These are phyloP conservation scores for Notothenia coriiceps DNA, from an alignment of 2,113 vertebrate genomes.

Conservation along the genomic window DNA sequence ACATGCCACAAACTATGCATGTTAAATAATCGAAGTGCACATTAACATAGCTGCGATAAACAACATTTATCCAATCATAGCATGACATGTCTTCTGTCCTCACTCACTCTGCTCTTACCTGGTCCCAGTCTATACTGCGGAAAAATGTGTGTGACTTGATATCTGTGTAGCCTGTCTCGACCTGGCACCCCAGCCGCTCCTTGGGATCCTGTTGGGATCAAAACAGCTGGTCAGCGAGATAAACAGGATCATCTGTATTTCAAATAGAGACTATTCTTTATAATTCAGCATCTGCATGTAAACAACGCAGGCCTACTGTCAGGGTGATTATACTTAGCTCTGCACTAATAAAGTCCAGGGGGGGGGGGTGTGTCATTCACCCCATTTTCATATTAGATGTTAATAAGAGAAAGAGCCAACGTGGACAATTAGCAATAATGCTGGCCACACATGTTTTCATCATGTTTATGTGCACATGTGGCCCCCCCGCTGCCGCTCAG, in stretches of 20 bases:
- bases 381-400: background rate
- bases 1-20: background rate
- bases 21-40: background rate
- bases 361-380: background rate
- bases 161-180: slow-evolving; percentile 94
- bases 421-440: slow-evolving; percentile 10
- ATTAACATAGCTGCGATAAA: no score
- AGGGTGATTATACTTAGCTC: background rate
- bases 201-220: slow-evolving; percentile 91
- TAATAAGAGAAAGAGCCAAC: slow-evolving; percentile 3
- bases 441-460: background rate
- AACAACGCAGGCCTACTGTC: background rate
- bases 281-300: background rate
- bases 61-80: background rate
- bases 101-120: slow-evolving; percentile 85
- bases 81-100: background rate
- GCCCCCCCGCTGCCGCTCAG: background rate
- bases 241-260: background rate
- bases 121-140: slow-evolving; percentile 98
- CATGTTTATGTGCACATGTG: background rate
- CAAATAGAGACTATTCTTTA: background rate
- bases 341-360: slow-evolving; percentile 15
- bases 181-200: slow-evolving; percentile 96
- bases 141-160: slow-evolving; percentile 99
- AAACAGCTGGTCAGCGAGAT: slow-evolving; percentile 42